Conservation (phyloP, 2,888 invertebrate species). For the Tuberolachnus salignus region DNA sequence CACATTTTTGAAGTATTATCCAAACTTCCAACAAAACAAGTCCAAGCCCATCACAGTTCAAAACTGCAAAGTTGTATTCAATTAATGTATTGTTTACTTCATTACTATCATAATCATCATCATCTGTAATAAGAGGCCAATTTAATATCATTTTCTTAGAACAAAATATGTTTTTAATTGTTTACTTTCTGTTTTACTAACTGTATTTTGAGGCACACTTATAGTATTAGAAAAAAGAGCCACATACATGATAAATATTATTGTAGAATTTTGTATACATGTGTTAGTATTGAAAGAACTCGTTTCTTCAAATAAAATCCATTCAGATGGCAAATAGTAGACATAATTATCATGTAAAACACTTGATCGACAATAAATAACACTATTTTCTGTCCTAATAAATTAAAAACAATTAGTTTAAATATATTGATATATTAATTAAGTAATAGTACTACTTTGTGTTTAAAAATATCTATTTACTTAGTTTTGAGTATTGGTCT, state of each 20-base stretch:
- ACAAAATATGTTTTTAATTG: no score
- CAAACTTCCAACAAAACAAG: slow-evolving; percentile 35
- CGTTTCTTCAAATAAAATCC: slow-evolving; percentile 90
- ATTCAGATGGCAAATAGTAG: slow-evolving; percentile 72
- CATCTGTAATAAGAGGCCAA: neutral
- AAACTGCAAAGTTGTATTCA: slow-evolving; percentile 10
- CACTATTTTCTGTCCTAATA: slow-evolving; percentile 52
- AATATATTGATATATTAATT: slow-evolving; percentile 7
- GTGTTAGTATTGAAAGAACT: slow-evolving; percentile 73
- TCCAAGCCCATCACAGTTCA: slow-evolving; percentile 50
- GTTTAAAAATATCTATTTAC: slow-evolving; percentile 62
- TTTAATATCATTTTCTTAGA: no score
- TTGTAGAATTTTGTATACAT: slow-evolving; percentile 78
- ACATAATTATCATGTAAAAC: slow-evolving; percentile 59
- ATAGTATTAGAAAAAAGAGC: slow-evolving; percentile 70
- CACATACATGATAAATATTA: slow-evolving; percentile 81
- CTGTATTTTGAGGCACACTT: slow-evolving; percentile 33
- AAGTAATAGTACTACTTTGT: neutral
- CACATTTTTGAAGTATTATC: slow-evolving; percentile 47
- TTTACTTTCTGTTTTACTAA: neutral
- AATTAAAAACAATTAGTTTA: neutral
- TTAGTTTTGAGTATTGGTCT: slow-evolving; percentile 68
- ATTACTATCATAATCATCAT: slow-evolving; percentile 24
- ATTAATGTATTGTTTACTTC: slow-evolving; percentile 21
- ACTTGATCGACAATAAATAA: slow-evolving; percentile 51